Percentiles rank a stretch among this genome's conserved stretches.
Evolutionary conservation across 2,797 vertebrate genomes (phyloP).

Genomic region (Hypotaenidia okinawae): DNA sequence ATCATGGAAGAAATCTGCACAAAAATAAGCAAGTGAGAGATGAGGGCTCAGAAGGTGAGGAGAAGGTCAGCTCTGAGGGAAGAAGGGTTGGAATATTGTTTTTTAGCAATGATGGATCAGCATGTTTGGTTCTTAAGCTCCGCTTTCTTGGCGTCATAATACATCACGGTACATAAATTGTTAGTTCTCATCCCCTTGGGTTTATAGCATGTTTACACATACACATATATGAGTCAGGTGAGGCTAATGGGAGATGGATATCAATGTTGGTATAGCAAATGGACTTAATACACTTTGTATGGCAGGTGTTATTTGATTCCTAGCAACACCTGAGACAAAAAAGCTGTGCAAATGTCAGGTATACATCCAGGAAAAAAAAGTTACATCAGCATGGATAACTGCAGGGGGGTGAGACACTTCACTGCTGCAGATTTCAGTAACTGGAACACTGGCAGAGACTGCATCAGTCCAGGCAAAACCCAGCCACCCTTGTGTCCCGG

Average conservation of each 20-base stretch:
- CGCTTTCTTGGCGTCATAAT: not conserved
- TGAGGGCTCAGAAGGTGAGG: not conserved
- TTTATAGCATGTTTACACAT: not conserved
- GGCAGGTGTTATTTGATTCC: not conserved
- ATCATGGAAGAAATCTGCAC: not conserved
- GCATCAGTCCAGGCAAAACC: not conserved
- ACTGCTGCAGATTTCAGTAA: not conserved
- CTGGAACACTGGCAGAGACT: not conserved
- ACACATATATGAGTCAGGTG: not conserved
- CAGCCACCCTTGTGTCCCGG: not conserved
- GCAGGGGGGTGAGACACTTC: not conserved
- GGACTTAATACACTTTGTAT: not conserved
- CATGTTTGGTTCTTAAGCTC: not conserved
- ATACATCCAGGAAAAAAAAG: not conserved
- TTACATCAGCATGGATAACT: not conserved
- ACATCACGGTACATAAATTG: not conserved
- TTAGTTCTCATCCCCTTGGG: not conserved
- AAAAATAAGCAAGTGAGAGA: not conserved
- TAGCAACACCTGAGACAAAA: not conserved
- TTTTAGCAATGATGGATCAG: not conserved
- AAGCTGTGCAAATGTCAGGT: not conserved
- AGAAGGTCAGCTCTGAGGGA: not conserved
- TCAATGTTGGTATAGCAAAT: not conserved
- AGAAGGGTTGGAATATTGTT: not conserved
- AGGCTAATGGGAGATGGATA: not conserved